Conservation (phyloP, 2,888 invertebrate genomes). For the Pammene aurita region DNA sequence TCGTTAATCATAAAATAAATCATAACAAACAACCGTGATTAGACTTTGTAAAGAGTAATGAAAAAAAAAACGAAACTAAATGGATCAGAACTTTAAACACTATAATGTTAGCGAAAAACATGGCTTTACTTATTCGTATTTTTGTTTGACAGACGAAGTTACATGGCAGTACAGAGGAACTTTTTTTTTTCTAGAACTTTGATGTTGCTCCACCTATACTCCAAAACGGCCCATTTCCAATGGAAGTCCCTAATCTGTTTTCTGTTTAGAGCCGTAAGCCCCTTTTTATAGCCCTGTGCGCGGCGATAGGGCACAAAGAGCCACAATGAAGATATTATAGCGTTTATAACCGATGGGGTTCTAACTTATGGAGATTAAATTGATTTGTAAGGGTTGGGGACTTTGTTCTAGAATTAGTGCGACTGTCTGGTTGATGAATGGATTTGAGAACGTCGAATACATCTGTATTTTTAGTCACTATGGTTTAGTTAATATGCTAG, state of each 20-base stretch:
- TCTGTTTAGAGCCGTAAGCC: slow-evolving; percentile 75
- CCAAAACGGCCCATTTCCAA: slow-evolving; percentile 17
- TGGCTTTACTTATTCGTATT: no score
- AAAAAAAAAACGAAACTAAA: no score
- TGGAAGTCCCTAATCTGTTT: slow-evolving; percentile 38
- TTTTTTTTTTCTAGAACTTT: no score
- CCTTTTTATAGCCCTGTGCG: slow-evolving; percentile 80
- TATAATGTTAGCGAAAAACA: no score
- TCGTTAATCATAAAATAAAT: no score
- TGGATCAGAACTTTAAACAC: no score
- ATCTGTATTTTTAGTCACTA: not conserved
- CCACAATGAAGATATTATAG: slow-evolving; percentile 47
- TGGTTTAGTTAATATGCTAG: not conserved
- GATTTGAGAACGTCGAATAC: not conserved
- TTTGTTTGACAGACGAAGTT: no score
- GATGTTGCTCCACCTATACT: not conserved
- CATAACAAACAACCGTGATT: no score
- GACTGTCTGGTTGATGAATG: not conserved
- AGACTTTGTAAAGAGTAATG: no score
- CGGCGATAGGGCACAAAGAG: slow-evolving; percentile 69
- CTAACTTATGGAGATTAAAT: slow-evolving; percentile 54
- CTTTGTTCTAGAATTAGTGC: slow-evolving; percentile 20
- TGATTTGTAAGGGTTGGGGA: slow-evolving; percentile 57
- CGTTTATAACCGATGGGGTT: slow-evolving; percentile 65
- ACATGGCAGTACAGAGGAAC: no score